These are phyloP conservation scores for Carollia perspicillata DNA, from an alignment of 2,113 vertebrate species.

Conservation along the genomic window DNA sequence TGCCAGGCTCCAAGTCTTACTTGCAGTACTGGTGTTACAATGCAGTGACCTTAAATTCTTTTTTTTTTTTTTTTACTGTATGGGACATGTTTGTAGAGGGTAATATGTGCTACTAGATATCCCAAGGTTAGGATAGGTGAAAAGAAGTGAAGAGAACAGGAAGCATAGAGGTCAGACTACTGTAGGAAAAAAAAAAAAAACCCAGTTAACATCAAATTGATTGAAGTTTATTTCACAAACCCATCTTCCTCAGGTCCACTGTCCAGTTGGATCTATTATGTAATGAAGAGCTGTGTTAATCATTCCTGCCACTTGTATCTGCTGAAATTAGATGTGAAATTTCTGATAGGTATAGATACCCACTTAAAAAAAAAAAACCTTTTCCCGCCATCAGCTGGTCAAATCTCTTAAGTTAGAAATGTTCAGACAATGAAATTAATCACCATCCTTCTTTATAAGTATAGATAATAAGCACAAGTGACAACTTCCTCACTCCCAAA, in stretches of 20 bases:
- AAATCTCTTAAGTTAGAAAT: conserved; percentile 52
- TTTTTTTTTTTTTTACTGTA: neutral
- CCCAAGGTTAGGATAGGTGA: neutral
- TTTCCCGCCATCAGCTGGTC: conserved; percentile 1
- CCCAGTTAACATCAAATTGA: conserved; percentile 24
- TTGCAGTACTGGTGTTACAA: neutral
- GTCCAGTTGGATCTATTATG: conserved; percentile 53
- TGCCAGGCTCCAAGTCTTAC: neutral
- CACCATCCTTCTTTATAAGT: neutral
- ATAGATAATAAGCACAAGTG: neutral
- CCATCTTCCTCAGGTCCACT: neutral
- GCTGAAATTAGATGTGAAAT: conserved; percentile 63
- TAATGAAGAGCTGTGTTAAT: conserved; percentile 60
- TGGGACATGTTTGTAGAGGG: neutral
- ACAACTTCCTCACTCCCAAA: neutral
- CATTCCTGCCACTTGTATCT: conserved; percentile 63
- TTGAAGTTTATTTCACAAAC: conserved; percentile 43
- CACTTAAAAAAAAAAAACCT: conserved; percentile 31
- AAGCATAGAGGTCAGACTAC: conserved; percentile 2
- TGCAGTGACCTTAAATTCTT: neutral
- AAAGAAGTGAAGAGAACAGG: neutral
- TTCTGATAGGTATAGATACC: conserved; percentile 61
- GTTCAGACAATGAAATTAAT: conserved; percentile 35
- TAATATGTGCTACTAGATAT: neutral
- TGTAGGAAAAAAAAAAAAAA: neutral